These are phyloP conservation scores for Bufo bufo DNA, from an alignment of 2,113 vertebrate genomes.

Conservation along the genomic window DNA sequence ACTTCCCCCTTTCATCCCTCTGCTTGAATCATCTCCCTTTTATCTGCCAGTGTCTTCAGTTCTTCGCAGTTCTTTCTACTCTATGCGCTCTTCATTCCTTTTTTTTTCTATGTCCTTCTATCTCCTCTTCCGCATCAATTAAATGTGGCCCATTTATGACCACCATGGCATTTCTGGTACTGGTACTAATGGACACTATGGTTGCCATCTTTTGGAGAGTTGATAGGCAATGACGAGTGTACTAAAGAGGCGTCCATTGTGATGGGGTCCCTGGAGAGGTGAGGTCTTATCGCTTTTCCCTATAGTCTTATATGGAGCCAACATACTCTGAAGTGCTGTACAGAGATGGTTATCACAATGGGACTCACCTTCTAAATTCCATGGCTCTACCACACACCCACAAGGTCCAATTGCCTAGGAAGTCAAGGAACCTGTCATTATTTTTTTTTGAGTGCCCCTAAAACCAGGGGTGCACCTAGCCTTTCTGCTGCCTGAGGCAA, in stretches of 20 bases:
- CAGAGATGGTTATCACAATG: no score
- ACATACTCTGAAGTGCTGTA: no score
- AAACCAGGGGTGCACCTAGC: no score
- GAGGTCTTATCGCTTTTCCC: not conserved
- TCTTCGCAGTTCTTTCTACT: slow-evolving; percentile 23
- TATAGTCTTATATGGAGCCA: not conserved
- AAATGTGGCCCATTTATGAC: not conserved
- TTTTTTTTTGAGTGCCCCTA: no score
- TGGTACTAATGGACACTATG: not conserved
- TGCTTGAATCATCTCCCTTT: not conserved
- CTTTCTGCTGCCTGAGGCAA: no score
- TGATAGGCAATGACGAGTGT: not conserved
- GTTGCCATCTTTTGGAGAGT: not conserved
- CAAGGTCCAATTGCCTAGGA: no score
- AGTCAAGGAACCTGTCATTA: no score
- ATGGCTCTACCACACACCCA: no score
- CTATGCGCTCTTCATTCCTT: not conserved
- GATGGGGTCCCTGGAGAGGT: not conserved
- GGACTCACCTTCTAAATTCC: no score
- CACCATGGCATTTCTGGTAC: not conserved
- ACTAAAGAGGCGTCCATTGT: not conserved
- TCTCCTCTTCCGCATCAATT: not conserved
- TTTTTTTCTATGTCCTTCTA: not conserved
- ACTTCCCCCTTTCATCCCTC: slow-evolving; percentile 25
- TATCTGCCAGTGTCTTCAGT: slow-evolving; percentile 7